phyloP scores from a whole-genome alignment of 2,113 vertebrate genomes.

The Proteles cristata region DNA sequence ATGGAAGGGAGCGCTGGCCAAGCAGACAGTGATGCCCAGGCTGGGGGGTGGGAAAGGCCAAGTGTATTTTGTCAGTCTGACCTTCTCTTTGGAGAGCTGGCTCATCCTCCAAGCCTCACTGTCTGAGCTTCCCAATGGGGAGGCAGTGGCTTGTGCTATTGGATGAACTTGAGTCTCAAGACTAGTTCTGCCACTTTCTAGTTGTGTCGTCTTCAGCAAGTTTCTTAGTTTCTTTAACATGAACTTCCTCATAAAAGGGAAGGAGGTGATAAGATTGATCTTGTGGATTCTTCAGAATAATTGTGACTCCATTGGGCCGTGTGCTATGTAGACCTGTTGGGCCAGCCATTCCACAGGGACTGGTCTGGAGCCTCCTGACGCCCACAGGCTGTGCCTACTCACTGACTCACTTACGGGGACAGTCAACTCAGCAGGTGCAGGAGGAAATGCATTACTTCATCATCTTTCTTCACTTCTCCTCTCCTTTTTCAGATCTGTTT shows the following conservation, averaged over 20 bases:
- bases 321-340: accelerated
- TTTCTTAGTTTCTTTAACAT: background rate
- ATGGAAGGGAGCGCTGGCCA: background rate
- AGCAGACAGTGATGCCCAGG: too few species aligned
- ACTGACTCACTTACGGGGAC: background rate
- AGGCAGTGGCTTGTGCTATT: background rate
- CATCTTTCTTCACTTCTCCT: background rate
- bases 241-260: background rate
- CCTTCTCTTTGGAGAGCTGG: background rate
- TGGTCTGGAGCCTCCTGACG: background rate
- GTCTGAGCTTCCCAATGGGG: background rate
- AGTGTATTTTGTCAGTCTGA: background rate
- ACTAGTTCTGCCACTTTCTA: conserved; percentile 27
- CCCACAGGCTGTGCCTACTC: background rate
- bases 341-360: background rate
- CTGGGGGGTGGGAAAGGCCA: too few species aligned
- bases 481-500: background rate
- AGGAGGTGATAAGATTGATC: background rate
- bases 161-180: background rate
- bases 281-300: background rate
- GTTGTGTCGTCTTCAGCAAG: background rate
- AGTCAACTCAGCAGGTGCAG: background rate
- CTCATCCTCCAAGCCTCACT: background rate
- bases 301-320: background rate
- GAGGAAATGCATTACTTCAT: background rate